Percentiles rank a stretch among this genome's conserved stretches.
phyloP scores from a whole-genome alignment of 1,140 invertebrate species.

The Pseudobourletiella spinata region DNA sequence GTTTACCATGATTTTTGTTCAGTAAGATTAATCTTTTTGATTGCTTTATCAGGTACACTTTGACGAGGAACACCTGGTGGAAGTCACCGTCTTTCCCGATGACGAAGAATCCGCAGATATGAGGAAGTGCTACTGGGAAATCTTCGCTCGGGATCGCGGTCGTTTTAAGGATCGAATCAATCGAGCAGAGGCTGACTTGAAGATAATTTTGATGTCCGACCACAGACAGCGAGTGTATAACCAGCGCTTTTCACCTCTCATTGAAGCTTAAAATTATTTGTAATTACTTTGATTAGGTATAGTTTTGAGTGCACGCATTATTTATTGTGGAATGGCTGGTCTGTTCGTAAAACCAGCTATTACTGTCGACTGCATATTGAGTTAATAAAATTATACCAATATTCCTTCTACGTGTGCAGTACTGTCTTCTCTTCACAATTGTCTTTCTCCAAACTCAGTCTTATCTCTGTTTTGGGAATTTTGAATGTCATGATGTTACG shows the following conservation, averaged over 20 bases:
- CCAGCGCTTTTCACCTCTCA: slow-evolving; percentile 11
- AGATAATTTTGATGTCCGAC: slow-evolving; percentile 17
- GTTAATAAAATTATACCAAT: no score
- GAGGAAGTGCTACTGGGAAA: slow-evolving; percentile 35
- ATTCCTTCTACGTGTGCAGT: neutral
- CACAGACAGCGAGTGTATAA: slow-evolving; percentile 26
- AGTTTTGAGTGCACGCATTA: neutral
- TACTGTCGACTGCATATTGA: no score
- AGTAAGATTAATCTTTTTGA: neutral
- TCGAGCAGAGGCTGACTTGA: slow-evolving; percentile 17
- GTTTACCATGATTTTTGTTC: neutral
- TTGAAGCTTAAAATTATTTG: neutral
- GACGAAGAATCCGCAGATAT: slow-evolving; percentile 24
- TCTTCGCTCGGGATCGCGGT: slow-evolving; percentile 30
- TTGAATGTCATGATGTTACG: no score
- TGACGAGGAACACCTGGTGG: slow-evolving; percentile 25
- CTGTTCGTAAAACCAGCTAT: neutral
- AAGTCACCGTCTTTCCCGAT: slow-evolving; percentile 28
- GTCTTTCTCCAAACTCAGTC: no score
- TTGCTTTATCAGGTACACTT: slow-evolving; percentile 31
- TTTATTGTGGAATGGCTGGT: neutral
- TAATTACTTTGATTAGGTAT: neutral
- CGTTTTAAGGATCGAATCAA: slow-evolving; percentile 33
- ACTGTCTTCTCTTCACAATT: neutral
- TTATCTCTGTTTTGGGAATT: no score